Evolutionary conservation across 2,888 invertebrate genomes (phyloP).

Genomic region (Mythimna loreyi): DNA sequence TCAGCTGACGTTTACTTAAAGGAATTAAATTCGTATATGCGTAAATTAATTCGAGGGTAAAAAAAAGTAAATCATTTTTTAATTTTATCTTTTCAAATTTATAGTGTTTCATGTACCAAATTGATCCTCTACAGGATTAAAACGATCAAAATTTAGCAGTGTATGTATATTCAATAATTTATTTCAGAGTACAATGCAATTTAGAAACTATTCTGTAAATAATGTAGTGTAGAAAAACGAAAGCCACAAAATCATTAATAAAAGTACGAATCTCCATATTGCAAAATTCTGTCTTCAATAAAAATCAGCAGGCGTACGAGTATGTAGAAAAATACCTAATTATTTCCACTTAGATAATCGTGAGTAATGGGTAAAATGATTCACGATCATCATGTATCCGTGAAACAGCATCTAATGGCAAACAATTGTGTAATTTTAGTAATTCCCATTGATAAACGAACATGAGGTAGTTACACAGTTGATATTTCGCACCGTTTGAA

Average conservation of each 20-base stretch:
- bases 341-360: background rate
- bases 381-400: constrained; percentile 5
- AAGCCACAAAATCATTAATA: background rate
- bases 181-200: too few species aligned
- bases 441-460: background rate
- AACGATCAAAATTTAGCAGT: too few species aligned
- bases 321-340: background rate
- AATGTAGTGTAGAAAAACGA: background rate
- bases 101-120: too few species aligned
- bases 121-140: too few species aligned
- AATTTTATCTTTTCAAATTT: too few species aligned
- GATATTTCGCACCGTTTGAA: background rate
- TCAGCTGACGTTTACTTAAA: too few species aligned
- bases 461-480: background rate
- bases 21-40: too few species aligned
- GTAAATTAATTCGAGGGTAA: too few species aligned
- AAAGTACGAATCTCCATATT: background rate
- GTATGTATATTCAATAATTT: too few species aligned
- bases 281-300: background rate
- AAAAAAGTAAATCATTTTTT: too few species aligned
- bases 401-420: constrained; percentile 39
- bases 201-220: too few species aligned
- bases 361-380: constrained; percentile 3
- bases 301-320: background rate
- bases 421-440: constrained; percentile 43